Evolutionary conservation across 1,140 invertebrate genomes (phyloP), one percentile per base, ranked within the genome.

Genomic region (Venustaconcha ellipsiformis): DNA sequence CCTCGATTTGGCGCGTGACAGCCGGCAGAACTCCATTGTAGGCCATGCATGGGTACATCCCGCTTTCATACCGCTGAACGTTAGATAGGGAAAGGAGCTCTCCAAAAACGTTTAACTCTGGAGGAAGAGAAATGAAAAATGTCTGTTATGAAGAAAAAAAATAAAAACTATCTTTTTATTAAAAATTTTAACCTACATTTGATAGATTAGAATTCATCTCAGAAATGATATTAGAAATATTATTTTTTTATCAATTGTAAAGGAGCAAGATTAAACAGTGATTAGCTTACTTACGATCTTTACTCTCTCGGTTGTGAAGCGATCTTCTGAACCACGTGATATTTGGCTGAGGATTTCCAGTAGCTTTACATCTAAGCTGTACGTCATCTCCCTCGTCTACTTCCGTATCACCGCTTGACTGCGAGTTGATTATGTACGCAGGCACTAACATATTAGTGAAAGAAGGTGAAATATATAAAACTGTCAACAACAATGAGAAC

Each of bases 21-120:
- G 81, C 80, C 26, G 87, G 85, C 13, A 79, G 81, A 4, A 88
- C 86, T 26, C 78, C 80, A 75, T 87, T 88, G 68, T 81, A 82
- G 14, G 88, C 88, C 23, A 84, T 67, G 68, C 88, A 89, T 56
- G 82, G 79, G 72, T 87, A 88, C n/a, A 70, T 48, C 66, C 84
- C 85, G 48, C 80, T 82, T 79, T 86, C 85, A 60, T 81, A 80
- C 15, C 85, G 75, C 26, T 84, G 81, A 23, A 88, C 80, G 67
- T 88, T 85, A 23, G 78, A 65, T 13, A 89, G 84, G 14, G 80
- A 65, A 18, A 88, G 74, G 14, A 79, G 77, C 65, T 86, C 82
- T 12, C 87, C 87, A 1, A 67, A 68, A 1, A 58, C 70, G 14
- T 81, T 82, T 15, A 84, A 75, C 60, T 76, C 83, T 84, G 79